Percentiles rank a stretch among this genome's conserved stretches.
phyloP scores from a whole-genome alignment of 2,797 vertebrate genomes.

The Pseudomugil gertrudae region DNA sequence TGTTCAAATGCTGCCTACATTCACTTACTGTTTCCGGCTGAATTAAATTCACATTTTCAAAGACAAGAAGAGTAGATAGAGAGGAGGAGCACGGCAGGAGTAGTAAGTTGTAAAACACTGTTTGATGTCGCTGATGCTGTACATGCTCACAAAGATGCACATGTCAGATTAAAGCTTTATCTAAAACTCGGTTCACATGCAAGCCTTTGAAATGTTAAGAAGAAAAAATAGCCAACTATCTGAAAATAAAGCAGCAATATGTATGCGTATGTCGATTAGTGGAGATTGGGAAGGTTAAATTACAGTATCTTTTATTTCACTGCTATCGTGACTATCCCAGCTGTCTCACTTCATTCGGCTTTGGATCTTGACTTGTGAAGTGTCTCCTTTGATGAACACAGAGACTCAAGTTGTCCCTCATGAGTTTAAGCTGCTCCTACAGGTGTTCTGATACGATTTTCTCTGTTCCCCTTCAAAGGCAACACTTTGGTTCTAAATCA shows the following conservation, averaged over 20 bases:
- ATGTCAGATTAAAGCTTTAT: conserved; percentile 35
- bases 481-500: not conserved
- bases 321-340: not conserved
- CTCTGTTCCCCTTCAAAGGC: not conserved
- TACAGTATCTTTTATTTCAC: not conserved
- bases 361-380: not conserved
- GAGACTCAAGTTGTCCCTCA: not conserved
- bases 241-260: not conserved
- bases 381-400: not conserved
- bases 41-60: conserved; percentile 16
- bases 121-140: conserved; percentile 32
- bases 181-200: conserved; percentile 15
- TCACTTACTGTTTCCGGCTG: not conserved
- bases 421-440: not conserved
- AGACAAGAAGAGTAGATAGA: conserved; percentile 32
- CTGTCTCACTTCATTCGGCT: not conserved
- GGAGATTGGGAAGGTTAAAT: not conserved
- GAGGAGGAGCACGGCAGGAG: conserved; percentile 12
- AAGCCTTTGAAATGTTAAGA: conserved; percentile 43
- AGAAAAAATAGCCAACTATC: not conserved
- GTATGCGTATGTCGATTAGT: conserved; percentile 10
- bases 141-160: conserved; percentile 35
- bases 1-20: not conserved
- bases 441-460: not conserved
- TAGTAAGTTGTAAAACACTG: conserved; percentile 24